These are phyloP conservation scores for Rapana venosa DNA, from an alignment of 2,888 invertebrate genomes.

Conservation along the genomic window DNA sequence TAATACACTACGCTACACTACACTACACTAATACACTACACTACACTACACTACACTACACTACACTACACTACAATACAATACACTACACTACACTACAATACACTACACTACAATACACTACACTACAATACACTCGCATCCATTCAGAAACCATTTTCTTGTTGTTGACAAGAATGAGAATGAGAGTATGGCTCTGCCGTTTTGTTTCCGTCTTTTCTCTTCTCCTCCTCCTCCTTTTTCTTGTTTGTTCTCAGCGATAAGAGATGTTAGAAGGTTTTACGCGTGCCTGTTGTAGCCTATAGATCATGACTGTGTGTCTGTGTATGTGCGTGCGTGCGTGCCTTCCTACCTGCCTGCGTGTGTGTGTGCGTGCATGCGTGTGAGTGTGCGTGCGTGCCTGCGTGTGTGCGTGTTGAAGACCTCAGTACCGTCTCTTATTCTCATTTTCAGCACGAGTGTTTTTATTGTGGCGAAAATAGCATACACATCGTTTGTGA, in stretches of 20 bases:
- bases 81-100: no score
- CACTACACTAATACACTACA: no score
- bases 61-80: no score
- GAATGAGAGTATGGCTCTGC: not conserved
- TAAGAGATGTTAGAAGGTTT: not conserved
- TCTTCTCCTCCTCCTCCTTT: not conserved
- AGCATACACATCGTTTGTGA: not conserved
- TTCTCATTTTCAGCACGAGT: not conserved
- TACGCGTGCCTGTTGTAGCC: constrained; percentile 14
- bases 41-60: no score
- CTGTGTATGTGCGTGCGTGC: not conserved
- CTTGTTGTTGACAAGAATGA: not conserved
- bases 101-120: no score
- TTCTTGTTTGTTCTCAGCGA: not conserved
- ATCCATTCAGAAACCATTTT: no score
- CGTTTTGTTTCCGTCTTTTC: not conserved
- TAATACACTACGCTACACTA: no score
- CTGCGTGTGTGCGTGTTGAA: no score
- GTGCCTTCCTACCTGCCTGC: no score
- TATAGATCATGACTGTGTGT: not conserved
- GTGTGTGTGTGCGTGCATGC: no score
- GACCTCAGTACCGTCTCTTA: not conserved
- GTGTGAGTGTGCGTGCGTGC: no score
- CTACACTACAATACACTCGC: no score
- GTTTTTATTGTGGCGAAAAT: not conserved